These are phyloP conservation scores for Stigmatopora nigra DNA, from an alignment of 2,113 vertebrate species.

Conservation along the genomic window DNA sequence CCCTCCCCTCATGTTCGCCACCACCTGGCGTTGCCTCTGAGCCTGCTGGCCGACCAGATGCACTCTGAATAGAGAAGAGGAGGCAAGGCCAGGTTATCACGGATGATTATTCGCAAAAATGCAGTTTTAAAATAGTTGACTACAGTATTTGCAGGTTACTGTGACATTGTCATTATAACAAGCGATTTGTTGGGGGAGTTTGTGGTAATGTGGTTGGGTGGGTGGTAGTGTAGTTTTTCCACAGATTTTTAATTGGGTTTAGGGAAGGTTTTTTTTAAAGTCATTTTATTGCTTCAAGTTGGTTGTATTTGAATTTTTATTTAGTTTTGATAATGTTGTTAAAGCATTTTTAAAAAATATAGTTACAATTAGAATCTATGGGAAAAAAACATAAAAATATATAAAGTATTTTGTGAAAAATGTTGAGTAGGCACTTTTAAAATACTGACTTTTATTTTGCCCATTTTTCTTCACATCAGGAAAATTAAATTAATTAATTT, in stretches of 20 bases:
- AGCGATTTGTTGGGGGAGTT: neutral
- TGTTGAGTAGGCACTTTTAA: no score
- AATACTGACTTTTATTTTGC: no score
- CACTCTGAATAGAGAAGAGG: slow-evolving; percentile 57
- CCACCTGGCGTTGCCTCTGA: slow-evolving; percentile 63
- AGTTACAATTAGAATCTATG: no score
- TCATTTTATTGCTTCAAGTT: neutral
- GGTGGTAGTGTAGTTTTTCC: neutral
- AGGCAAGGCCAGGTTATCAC: slow-evolving; percentile 37
- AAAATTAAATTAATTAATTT: no score
- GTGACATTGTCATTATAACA: neutral
- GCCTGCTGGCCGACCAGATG: slow-evolving; percentile 70
- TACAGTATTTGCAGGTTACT: neutral
- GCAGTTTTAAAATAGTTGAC: slow-evolving; percentile 15
- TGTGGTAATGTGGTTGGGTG: neutral
- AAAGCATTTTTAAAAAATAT: no score
- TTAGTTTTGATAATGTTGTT: no score
- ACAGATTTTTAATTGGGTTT: neutral
- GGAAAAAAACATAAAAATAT: no score
- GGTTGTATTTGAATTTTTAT: neutral
- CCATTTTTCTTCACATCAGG: no score
- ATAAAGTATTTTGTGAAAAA: no score
- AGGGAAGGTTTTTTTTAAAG: no score
- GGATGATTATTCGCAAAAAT: slow-evolving; percentile 34
- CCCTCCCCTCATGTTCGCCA: slow-evolving; percentile 18